Conservation (phyloP, 2,113 vertebrate genomes). For the Mormyrus lacerda region DNA sequence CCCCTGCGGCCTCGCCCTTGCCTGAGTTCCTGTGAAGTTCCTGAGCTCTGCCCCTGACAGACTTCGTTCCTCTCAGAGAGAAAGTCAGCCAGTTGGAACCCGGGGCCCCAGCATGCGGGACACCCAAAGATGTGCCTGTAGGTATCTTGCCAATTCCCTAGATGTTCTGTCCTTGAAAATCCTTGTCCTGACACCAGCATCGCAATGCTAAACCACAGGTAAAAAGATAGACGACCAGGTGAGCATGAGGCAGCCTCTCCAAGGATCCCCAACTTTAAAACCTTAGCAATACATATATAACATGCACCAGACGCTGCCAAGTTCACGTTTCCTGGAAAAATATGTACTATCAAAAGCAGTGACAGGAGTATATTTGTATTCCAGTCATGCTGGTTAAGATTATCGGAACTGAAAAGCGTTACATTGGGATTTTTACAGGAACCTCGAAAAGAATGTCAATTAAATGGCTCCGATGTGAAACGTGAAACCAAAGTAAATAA, state of each 20-base stretch:
- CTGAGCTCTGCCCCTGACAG: not conserved
- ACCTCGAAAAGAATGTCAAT: not conserved
- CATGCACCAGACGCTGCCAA: not conserved
- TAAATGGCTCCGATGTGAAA: not conserved
- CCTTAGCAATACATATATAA: not conserved
- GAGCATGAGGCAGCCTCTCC: not conserved
- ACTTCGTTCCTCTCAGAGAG: not conserved
- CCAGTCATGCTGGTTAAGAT: not conserved
- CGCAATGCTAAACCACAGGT: not conserved
- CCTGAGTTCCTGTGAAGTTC: slow-evolving; percentile 1
- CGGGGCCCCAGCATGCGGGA: not conserved
- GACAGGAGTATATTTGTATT: not conserved
- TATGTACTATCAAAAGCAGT: not conserved
- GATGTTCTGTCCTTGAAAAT: not conserved
- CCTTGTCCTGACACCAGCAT: not conserved
- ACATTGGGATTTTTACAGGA: not conserved
- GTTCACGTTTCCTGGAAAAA: not conserved
- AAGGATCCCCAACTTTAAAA: not conserved
- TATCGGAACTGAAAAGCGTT: not conserved
- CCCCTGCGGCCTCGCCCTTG: not conserved
- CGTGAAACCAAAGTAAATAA: not conserved
- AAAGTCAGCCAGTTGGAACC: not conserved
- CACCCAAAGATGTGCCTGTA: not conserved
- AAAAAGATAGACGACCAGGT: not conserved
- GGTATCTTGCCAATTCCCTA: not conserved